Conservation (phyloP, 2,797 vertebrate genomes). For the Carapus acus region DNA sequence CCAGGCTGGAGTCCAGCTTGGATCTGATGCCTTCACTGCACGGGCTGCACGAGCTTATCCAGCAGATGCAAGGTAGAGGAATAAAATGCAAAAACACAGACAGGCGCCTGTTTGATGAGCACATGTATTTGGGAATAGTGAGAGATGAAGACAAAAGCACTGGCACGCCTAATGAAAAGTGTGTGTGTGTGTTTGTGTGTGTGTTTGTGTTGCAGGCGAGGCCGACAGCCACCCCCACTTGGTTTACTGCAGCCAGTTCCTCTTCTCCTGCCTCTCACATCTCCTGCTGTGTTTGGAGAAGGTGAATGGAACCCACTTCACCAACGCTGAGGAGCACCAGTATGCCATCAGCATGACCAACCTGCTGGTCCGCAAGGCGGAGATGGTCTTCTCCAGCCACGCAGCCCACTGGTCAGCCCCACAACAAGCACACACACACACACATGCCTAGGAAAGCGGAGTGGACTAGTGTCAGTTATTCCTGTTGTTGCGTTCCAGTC, state of each 20-base stretch:
- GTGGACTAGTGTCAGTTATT: too few species aligned
- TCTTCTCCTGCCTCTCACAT: conserved; percentile 66
- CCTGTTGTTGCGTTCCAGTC: conserved; percentile 39
- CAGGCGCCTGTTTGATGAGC: too few species aligned
- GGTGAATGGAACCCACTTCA: conserved; percentile 60
- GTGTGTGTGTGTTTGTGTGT: conserved; percentile 2
- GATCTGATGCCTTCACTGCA: conserved; percentile 67
- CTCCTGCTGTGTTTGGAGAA: conserved; percentile 63
- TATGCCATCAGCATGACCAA: conserved; percentile 49
- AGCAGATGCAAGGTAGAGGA: conserved; percentile 67
- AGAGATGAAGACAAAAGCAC: neutral
- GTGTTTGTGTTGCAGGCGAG: conserved; percentile 55
- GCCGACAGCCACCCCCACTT: conserved; percentile 67
- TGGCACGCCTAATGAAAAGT: neutral
- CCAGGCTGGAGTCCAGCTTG: conserved; percentile 51
- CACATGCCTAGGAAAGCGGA: too few species aligned
- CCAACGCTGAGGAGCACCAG: conserved; percentile 53
- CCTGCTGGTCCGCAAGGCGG: conserved; percentile 66
- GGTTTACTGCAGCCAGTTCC: conserved; percentile 73
- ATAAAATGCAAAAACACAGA: too few species aligned
- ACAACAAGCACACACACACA: neutral
- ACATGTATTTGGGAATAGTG: too few species aligned
- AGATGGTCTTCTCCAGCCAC: conserved; percentile 69
- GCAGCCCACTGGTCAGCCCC: conserved; percentile 61
- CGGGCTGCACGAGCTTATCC: conserved; percentile 63